A percentile compares a stretch with the other conserved stretches of the same genome.
Conservation (phyloP, 2,113 vertebrate genomes). For the Brachyhypopomus occidentalis region DNA sequence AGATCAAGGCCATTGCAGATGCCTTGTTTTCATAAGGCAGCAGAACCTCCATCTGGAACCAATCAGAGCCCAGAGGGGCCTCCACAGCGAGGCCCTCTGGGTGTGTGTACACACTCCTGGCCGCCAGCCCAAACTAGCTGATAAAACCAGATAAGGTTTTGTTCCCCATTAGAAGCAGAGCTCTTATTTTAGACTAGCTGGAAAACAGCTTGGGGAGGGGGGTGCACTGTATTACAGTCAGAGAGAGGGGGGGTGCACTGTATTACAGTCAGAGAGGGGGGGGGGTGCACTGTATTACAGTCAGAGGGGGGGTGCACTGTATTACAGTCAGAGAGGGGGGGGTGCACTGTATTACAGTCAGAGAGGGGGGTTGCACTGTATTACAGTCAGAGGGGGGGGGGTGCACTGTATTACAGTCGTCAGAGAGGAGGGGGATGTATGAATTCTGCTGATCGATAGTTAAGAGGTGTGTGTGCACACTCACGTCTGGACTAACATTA, state of each 20-base stretch:
- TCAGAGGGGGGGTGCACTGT: neutral
- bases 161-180: constrained; percentile 50
- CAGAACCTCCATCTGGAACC: constrained; percentile 59
- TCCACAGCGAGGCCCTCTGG: constrained; percentile 23
- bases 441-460: neutral
- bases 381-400: no score
- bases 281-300: no score
- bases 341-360: no score
- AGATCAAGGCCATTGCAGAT: constrained; percentile 45
- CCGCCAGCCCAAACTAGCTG: constrained; percentile 53
- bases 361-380: no score
- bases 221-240: neutral
- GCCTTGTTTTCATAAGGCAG: constrained; percentile 55
- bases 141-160: constrained; percentile 61
- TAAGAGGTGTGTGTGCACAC: no score
- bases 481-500: no score
- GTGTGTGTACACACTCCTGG: constrained; percentile 51
- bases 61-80: constrained; percentile 49
- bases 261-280: neutral
- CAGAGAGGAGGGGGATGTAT: neutral
- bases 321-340: neutral
- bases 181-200: constrained; percentile 46
- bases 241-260: no score
- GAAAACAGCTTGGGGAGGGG: constrained; percentile 36
- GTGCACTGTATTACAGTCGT: neutral